These are phyloP conservation scores for Palloptera scutellata DNA, from an alignment of 2,888 invertebrate species.

Conservation along the genomic window DNA sequence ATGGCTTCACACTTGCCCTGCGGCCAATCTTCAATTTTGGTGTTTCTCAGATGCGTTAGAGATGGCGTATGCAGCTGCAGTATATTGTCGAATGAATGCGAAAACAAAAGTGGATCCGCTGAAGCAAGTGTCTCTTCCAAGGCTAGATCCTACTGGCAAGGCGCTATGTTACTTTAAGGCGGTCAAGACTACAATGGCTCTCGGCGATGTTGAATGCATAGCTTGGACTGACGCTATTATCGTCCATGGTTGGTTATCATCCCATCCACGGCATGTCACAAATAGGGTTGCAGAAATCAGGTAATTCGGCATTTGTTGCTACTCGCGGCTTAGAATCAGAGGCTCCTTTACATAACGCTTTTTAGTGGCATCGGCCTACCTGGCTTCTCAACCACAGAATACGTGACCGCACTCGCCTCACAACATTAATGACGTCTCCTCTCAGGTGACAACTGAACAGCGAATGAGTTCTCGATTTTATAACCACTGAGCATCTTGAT, in stretches of 20 bases:
- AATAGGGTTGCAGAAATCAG: slow-evolving; percentile 16
- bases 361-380: background rate
- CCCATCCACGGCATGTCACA: slow-evolving; percentile 23
- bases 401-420: background rate
- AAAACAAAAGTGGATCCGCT: slow-evolving; percentile 4
- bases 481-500: slow-evolving; percentile 4
- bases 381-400: background rate
- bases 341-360: background rate
- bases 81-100: slow-evolving; percentile 13
- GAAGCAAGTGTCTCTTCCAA: background rate
- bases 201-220: background rate
- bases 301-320: background rate
- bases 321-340: background rate
- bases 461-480: background rate
- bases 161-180: background rate
- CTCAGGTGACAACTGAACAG: background rate
- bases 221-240: slow-evolving; percentile 23
- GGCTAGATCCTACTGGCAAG: background rate
- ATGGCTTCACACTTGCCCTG: slow-evolving; percentile 7
- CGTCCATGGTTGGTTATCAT: slow-evolving; percentile 20
- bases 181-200: background rate
- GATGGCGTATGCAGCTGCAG: slow-evolving; percentile 9
- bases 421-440: background rate
- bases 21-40: background rate
- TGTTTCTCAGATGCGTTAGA: slow-evolving; percentile 16